Conservation (phyloP, 1,140 invertebrate genomes). For the Atta colombica region DNA sequence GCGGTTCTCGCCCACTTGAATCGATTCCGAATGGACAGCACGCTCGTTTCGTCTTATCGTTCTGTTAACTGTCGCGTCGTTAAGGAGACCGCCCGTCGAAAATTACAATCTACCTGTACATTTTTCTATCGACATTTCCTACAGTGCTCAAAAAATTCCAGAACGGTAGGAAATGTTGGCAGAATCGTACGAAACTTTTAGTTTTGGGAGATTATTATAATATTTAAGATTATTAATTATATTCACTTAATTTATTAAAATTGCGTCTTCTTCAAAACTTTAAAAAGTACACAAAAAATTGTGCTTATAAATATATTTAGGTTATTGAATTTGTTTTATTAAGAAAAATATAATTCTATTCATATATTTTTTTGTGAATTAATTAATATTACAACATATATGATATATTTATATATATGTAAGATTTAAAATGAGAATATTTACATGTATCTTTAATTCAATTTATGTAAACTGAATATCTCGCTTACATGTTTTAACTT, state of each 20-base stretch:
- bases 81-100: conserved; percentile 45
- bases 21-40: conserved; percentile 73
- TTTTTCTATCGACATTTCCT: conserved; percentile 39
- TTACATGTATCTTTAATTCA: neutral
- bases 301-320: neutral
- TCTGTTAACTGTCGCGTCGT: conserved; percentile 68
- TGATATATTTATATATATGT: neutral
- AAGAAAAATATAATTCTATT: neutral
- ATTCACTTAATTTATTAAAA: conserved; percentile 1
- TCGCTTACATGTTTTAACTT: neutral
- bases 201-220: neutral
- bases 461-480: neutral
- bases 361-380: neutral
- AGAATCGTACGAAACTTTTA: neutral
- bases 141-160: neutral
- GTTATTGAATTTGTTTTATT: neutral
- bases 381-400: neutral
- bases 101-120: conserved; percentile 6
- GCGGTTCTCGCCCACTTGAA: conserved; percentile 74
- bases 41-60: conserved; percentile 69
- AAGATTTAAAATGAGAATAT: too few relatives aligned
- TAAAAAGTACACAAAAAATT: neutral
- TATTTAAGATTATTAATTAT: neutral
- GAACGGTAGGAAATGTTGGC: too few relatives aligned
- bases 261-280: neutral